Base-by-base conservation (phyloP, 35 echinoderm and acorn worm genomes). In the Lytechinus variegatus region DNA sequence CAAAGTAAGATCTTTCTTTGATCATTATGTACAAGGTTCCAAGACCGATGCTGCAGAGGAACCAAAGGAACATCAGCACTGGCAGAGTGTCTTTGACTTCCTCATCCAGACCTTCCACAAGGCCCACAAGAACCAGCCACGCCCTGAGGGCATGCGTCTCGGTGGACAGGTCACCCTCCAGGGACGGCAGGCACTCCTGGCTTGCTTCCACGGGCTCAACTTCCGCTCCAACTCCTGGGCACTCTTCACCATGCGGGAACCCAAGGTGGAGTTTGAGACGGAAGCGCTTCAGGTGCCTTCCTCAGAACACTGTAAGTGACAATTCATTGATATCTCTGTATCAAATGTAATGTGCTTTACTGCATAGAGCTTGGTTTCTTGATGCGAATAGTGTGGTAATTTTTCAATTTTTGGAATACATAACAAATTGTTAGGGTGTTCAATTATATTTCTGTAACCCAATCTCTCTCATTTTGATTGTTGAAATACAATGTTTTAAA, bases 181-280 rank as follows among this genome's bases (percentile, higher is more conserved):
- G 72, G 98, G 98, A 1, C 96, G 97, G 87, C 95, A 96, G 86
- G 97, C 97, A 24, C 95, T 97, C 29, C 93, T 99, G 16, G 96
- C 97, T 14, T 99, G 98, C 94, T 99, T 99, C 94, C 97, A 97
- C 79, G 98, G 98, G 8, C 95, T 99, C 97, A 99, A 99, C 92
- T 99, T 99, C 94, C 55, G 98, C 10, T 95, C 98, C 52, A 97
- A 94, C 52, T 99, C 98, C 8, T 99, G 98, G 98, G 98, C 96
- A 1, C 92, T 99, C 24, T 99, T 99, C 95, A 97, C 98, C 27
- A 53, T 99, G 71, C 90, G 96, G 27, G 98, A 99, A 55, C 98
- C 98, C 53, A 91, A 98, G 89, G 94, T 99, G 27, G 97, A 98
- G 94, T 99, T 98, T 96, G 98, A 99, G 44, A 98, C 97, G 5